Base-by-base conservation (phyloP, 2,888 invertebrate species). In the Barypeithes pellucidus region DNA sequence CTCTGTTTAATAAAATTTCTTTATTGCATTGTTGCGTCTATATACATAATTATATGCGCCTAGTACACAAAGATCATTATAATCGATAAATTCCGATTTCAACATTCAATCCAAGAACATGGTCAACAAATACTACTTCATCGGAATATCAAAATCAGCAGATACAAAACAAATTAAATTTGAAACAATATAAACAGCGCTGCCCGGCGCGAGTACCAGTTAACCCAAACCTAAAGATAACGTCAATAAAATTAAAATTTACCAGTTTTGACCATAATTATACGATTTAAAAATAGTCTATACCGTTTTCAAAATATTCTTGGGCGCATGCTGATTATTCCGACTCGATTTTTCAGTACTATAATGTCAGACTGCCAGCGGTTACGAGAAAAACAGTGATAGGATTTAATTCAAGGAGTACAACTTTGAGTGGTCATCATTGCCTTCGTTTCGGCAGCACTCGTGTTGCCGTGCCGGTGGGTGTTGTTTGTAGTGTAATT, bases 331-430 rank as follows among this genome's bases (percentile, higher is more conserved):
- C 54, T 33, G 33, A 16, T 29, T 14, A 3, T 22, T 0, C n/a
- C 43, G 14, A 29, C 29, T 29, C 8, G 24, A 29, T 57, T 50
- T 54, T 57, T 57, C 36, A 57, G 33, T 57, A 57, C 16, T 16
- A 24, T 12, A 33, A n/a, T 11, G 18, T 14, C 52, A 47, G 47
- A 9, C 20, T 20, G 18, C 11, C 54, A 54, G 54, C 12, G 29
- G 33, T 12, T 33, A 33, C 33, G 54, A 33, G 33, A 33, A 57
- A 57, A 57, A 57, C n/a, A 33, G 29, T 45, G 61, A 61, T 36
- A 65, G 50, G 71, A 65, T 47, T 39, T 24, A 43, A 62, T 63
- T 63, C 70, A 70, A 70, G 70, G 70, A 70, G 63, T 70, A 70
- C 70, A 24, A 70, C 62, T 63, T 63, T 41, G 54, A 52, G 54